Conservation (phyloP, 2,888 invertebrate species). For the Trissonchulus sp. region DNA sequence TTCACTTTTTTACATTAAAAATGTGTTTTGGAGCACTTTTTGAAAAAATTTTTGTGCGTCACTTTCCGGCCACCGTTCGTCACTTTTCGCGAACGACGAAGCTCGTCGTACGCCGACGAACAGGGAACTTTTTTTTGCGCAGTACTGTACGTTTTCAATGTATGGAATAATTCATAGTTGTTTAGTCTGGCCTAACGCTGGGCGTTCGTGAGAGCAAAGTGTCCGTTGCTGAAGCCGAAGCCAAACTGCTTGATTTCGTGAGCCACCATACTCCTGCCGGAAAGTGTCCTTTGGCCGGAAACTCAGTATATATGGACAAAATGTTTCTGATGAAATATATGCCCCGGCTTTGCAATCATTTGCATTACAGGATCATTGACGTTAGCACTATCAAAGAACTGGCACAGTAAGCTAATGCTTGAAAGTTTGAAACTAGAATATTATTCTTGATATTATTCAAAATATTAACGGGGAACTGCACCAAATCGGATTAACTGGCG, state of each 20-base stretch:
- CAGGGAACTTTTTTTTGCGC: no score
- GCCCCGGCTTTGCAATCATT: slow-evolving; percentile 68
- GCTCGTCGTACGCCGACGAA: no score
- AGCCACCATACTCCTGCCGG: slow-evolving; percentile 59
- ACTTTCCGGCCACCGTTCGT: no score
- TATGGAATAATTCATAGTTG: not conserved
- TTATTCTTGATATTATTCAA: slow-evolving; percentile 3
- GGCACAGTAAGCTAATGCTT: slow-evolving; percentile 5
- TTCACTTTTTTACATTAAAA: no score
- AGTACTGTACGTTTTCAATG: not conserved
- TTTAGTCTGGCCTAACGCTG: slow-evolving; percentile 72
- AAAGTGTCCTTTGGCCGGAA: slow-evolving; percentile 70
- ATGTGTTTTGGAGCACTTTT: no score
- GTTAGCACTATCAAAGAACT: slow-evolving; percentile 79
- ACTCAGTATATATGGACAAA: slow-evolving; percentile 77
- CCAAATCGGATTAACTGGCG: no score
- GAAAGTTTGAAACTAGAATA: not conserved
- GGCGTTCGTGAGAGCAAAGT: slow-evolving; percentile 66
- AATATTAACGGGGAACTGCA: no score
- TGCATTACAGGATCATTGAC: slow-evolving; percentile 88
- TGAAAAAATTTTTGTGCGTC: no score
- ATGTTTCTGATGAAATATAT: slow-evolving; percentile 73
- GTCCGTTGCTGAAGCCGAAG: slow-evolving; percentile 65
- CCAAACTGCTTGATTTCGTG: slow-evolving; percentile 66
- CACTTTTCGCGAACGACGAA: no score